phyloP scores from a whole-genome alignment of 2,113 vertebrate genomes.

The Brachyhypopomus occidentalis region DNA sequence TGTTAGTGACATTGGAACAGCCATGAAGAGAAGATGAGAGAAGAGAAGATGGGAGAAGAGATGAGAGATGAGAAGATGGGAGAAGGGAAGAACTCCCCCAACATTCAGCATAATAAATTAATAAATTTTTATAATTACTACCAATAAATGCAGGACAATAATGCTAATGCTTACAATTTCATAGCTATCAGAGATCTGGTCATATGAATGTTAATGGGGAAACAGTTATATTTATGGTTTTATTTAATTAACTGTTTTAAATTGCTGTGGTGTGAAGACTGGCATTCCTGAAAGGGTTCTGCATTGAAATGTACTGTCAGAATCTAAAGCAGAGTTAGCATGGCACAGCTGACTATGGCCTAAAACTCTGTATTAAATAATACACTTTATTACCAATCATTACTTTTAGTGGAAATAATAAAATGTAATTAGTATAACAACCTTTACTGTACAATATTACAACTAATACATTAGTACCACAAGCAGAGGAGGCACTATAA shows the following conservation, averaged over 20 bases:
- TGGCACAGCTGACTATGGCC: too few relatives aligned
- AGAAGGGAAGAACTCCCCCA: neutral
- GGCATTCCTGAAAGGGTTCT: too few relatives aligned
- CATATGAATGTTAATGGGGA: too few relatives aligned
- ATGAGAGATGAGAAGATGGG: neutral
- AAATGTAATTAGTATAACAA: neutral
- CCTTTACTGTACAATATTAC: neutral
- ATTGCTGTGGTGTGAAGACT: too few relatives aligned
- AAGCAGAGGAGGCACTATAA: neutral
- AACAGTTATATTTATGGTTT: too few relatives aligned
- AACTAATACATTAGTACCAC: neutral
- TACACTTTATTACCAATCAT: too few relatives aligned
- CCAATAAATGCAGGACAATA: too few relatives aligned
- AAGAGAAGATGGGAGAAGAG: neutral
- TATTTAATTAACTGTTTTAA: too few relatives aligned
- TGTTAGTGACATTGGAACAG: constrained; percentile 40
- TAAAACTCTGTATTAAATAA: too few relatives aligned
- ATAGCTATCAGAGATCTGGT: too few relatives aligned
- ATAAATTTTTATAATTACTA: neutral
- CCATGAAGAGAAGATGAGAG: neutral
- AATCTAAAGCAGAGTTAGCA: neutral
- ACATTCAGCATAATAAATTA: neutral
- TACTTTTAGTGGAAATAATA: neutral
- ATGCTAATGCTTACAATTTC: too few relatives aligned
- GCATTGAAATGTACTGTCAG: too few relatives aligned